Conservation (phyloP, 2,113 vertebrate genomes). For the Anarhynchus alexandrinus region DNA sequence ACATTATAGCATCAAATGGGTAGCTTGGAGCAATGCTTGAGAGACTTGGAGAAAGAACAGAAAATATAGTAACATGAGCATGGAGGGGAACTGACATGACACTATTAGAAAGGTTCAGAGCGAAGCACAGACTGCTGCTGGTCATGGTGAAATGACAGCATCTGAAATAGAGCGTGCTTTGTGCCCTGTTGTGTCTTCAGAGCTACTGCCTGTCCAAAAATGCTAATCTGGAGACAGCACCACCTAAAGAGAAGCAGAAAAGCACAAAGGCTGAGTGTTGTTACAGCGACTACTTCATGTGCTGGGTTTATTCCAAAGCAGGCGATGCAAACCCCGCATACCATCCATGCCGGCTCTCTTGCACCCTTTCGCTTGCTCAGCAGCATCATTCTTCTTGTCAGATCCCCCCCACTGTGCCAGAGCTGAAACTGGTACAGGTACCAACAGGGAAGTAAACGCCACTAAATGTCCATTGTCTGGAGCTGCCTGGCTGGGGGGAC, state of each 20-base stretch:
- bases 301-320: background rate
- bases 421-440: background rate
- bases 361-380: background rate
- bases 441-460: background rate
- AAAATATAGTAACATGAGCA: background rate
- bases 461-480: background rate
- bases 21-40: background rate
- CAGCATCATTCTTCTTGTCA: background rate
- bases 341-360: background rate
- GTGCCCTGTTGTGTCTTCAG: background rate
- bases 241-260: background rate
- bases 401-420: background rate
- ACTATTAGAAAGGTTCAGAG: background rate
- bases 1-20: background rate
- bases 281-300: background rate
- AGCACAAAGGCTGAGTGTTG: background rate
- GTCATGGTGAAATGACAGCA: background rate
- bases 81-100: background rate
- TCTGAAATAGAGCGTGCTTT: background rate
- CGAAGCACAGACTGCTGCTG: background rate
- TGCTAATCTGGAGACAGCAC: background rate
- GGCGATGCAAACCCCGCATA: background rate
- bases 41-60: background rate
- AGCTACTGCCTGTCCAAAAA: background rate
- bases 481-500: background rate